These are phyloP conservation scores for Leucoptera coffeella DNA, from an alignment of 2,888 invertebrate species.

Conservation along the genomic window DNA sequence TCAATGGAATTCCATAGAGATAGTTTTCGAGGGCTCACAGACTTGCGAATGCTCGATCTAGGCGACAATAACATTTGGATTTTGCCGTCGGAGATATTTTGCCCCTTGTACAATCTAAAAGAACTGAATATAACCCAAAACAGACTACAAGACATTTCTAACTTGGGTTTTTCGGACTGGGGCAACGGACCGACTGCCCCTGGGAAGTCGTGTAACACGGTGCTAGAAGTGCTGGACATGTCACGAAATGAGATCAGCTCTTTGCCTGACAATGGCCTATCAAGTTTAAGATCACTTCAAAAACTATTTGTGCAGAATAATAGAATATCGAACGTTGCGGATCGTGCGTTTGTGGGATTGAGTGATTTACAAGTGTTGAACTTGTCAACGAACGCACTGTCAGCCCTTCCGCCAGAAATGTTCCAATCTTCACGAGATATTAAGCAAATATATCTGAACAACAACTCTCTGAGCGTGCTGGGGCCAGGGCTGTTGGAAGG, in stretches of 20 bases:
- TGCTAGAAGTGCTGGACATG: constrained; percentile 64
- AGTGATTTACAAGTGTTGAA: constrained; percentile 65
- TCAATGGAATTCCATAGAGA: constrained; percentile 68
- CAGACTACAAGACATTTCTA: constrained; percentile 70
- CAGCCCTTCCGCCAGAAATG: constrained; percentile 70
- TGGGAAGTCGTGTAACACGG: constrained; percentile 63
- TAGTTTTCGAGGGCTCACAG: constrained; percentile 62
- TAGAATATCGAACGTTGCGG: constrained; percentile 65
- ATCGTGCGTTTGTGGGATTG: constrained; percentile 68
- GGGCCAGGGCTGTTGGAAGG: constrained; percentile 70
- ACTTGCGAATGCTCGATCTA: constrained; percentile 62
- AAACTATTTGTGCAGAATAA: constrained; percentile 71
- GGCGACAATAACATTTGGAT: constrained; percentile 75
- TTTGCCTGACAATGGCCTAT: constrained; percentile 65
- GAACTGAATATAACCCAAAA: constrained; percentile 70
- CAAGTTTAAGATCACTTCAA: constrained; percentile 62
- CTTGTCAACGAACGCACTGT: constrained; percentile 72
- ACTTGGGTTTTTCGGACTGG: constrained; percentile 70
- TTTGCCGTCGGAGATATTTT: constrained; percentile 65
- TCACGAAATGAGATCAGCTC: constrained; percentile 67
- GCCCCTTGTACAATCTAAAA: constrained; percentile 62
- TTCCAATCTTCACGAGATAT: constrained; percentile 69
- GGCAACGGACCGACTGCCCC: constrained; percentile 60
- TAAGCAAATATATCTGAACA: constrained; percentile 66
- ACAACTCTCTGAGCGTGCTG: constrained; percentile 69